These are phyloP conservation scores for Harpagifer antarcticus DNA, from an alignment of 2,797 vertebrate species.

Conservation along the genomic window DNA sequence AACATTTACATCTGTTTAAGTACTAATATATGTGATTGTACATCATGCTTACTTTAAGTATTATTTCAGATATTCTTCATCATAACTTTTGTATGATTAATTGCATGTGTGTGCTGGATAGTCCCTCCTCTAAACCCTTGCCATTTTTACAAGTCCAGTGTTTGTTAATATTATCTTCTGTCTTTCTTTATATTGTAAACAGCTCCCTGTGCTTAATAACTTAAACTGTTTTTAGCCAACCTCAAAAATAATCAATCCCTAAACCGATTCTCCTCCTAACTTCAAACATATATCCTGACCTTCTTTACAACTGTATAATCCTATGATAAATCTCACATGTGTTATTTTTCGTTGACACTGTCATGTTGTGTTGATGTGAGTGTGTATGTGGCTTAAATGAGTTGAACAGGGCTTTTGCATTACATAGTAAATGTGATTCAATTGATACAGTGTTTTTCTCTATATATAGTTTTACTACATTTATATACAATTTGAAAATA, in stretches of 20 bases:
- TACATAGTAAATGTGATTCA: neutral
- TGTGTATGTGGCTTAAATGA: neutral
- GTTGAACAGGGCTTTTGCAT: neutral
- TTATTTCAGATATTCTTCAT: neutral
- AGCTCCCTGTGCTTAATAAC: neutral
- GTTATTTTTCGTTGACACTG: too few relatives aligned
- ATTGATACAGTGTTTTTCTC: neutral
- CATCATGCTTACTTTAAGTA: neutral
- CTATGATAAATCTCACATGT: neutral
- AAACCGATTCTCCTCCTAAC: neutral
- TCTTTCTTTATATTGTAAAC: slow-evolving; percentile 1
- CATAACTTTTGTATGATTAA: neutral
- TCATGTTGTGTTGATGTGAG: neutral
- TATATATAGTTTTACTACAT: neutral
- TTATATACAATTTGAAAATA: neutral
- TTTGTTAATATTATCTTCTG: neutral
- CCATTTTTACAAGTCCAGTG: neutral
- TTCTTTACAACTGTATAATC: neutral
- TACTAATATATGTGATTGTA: neutral
- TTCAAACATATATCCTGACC: neutral
- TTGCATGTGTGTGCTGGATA: neutral
- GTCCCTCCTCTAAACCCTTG: neutral
- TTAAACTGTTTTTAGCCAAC: neutral
- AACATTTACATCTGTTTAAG: slow-evolving; percentile 3
- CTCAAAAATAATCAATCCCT: neutral